phyloP scores from a whole-genome alignment of 2,888 invertebrate species.

The Lasioglossum zephyrum region DNA sequence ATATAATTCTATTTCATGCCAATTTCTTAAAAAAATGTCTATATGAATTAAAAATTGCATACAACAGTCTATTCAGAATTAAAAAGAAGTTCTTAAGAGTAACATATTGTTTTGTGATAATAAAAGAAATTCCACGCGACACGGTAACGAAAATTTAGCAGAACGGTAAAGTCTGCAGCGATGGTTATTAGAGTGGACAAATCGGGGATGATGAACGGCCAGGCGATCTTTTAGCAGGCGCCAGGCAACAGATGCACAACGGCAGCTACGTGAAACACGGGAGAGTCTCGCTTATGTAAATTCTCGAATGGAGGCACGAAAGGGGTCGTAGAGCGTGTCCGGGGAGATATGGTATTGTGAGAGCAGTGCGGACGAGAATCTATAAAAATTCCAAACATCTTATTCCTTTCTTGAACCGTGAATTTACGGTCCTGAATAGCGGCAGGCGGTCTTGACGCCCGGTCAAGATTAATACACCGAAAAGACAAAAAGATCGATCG shows the following conservation, averaged over 20 bases:
- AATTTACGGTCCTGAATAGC: slow-evolving; percentile 64
- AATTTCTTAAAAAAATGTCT: too few relatives aligned
- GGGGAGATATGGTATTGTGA: slow-evolving; percentile 55
- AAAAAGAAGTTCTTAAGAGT: too few relatives aligned
- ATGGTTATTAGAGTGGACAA: background rate
- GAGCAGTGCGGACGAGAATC: slow-evolving; percentile 60
- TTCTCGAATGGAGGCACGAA: slow-evolving; percentile 27
- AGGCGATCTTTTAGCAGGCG: slow-evolving; percentile 33
- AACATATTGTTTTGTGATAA: background rate
- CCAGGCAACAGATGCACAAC: slow-evolving; percentile 7
- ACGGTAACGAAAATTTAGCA: background rate
- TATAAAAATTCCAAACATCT: slow-evolving; percentile 79
- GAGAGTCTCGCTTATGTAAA: slow-evolving; percentile 48
- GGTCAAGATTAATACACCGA: slow-evolving; percentile 69
- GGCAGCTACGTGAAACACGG: slow-evolving; percentile 27
- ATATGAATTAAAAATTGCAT: too few relatives aligned
- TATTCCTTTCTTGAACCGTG: slow-evolving; percentile 71
- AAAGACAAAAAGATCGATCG: slow-evolving; percentile 71
- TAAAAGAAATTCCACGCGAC: background rate
- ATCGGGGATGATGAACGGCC: slow-evolving; percentile 7
- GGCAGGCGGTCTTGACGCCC: slow-evolving; percentile 71
- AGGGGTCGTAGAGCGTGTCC: slow-evolving; percentile 41
- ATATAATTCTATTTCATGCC: too few relatives aligned
- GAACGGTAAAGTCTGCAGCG: background rate
- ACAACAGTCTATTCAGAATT: too few relatives aligned